A percentile compares a stretch with the other conserved stretches of the same genome.
Conservation (phyloP, 2,888 invertebrate species). For the Oscheius onirici region DNA sequence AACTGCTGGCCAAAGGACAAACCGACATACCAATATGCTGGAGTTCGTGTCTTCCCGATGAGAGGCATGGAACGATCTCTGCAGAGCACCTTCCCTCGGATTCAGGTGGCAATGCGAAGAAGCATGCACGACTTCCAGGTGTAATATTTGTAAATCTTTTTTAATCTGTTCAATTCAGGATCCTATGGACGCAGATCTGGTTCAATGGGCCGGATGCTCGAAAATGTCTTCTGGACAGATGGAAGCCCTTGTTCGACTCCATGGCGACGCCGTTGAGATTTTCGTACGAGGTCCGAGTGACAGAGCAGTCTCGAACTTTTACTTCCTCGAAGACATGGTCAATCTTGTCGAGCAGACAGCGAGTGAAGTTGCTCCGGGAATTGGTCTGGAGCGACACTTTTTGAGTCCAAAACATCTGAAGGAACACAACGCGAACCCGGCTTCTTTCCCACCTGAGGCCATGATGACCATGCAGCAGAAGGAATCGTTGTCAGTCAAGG, state of each 20-base stretch:
- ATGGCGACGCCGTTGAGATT: slow-evolving; percentile 59
- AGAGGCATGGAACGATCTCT: slow-evolving; percentile 77
- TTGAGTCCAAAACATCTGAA: slow-evolving; percentile 76
- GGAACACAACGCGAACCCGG: slow-evolving; percentile 59
- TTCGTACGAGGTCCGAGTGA: slow-evolving; percentile 73
- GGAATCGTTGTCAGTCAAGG: slow-evolving; percentile 72
- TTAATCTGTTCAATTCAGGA: slow-evolving; percentile 71
- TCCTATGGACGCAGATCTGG: slow-evolving; percentile 78
- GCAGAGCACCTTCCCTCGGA: slow-evolving; percentile 79
- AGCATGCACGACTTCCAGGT: slow-evolving; percentile 75
- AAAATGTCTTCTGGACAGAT: slow-evolving; percentile 80
- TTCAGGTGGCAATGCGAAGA: slow-evolving; percentile 77
- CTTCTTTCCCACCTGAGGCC: slow-evolving; percentile 64
- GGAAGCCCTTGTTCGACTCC: slow-evolving; percentile 78
- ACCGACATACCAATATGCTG: slow-evolving; percentile 73
- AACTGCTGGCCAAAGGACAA: slow-evolving; percentile 51
- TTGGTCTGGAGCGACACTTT: slow-evolving; percentile 79
- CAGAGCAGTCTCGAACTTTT: slow-evolving; percentile 74
- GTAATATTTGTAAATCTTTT: not conserved
- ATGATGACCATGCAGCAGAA: slow-evolving; percentile 73
- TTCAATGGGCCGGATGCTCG: slow-evolving; percentile 78
- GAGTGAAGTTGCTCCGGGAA: slow-evolving; percentile 79
- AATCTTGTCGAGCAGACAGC: slow-evolving; percentile 76
- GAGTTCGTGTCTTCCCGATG: slow-evolving; percentile 73
- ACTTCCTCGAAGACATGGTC: slow-evolving; percentile 78